Evolutionary conservation across 2,888 invertebrate genomes (phyloP).

Genomic region (Keiferia lycopersicella): DNA sequence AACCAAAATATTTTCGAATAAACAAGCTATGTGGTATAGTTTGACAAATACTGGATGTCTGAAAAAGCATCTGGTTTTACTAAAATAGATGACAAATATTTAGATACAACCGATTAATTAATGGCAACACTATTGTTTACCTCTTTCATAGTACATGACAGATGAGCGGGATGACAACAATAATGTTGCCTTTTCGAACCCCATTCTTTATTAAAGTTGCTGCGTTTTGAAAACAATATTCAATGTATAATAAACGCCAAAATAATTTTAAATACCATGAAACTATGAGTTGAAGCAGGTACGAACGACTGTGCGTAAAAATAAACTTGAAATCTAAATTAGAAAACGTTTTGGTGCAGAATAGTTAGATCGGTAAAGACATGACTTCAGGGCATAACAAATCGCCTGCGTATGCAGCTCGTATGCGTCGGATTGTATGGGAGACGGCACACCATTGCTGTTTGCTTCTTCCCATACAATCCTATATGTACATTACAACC

Average conservation of each 20-base stretch:
- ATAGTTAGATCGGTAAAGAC: not conserved
- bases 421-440: no score
- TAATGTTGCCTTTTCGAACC: no score
- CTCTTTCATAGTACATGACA: no score
- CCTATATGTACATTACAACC: no score
- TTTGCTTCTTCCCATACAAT: no score
- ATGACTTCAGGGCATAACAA: not conserved
- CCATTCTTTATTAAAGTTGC: no score
- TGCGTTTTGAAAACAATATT: not conserved
- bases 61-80: not conserved
- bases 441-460: no score
- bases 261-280: not conserved
- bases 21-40: slow-evolving; percentile 25
- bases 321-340: not conserved
- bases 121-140: no score
- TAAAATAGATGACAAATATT: not conserved
- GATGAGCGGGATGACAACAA: no score
- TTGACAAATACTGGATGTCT: slow-evolving; percentile 8
- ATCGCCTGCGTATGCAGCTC: no score
- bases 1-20: slow-evolving; percentile 2
- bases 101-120: no score
- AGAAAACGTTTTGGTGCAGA: not conserved
- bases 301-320: not conserved
- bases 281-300: not conserved
- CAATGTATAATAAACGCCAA: not conserved